Base-by-base conservation (phyloP, 2,113 vertebrate genomes). In the Chascanopsetta lugubris region DNA sequence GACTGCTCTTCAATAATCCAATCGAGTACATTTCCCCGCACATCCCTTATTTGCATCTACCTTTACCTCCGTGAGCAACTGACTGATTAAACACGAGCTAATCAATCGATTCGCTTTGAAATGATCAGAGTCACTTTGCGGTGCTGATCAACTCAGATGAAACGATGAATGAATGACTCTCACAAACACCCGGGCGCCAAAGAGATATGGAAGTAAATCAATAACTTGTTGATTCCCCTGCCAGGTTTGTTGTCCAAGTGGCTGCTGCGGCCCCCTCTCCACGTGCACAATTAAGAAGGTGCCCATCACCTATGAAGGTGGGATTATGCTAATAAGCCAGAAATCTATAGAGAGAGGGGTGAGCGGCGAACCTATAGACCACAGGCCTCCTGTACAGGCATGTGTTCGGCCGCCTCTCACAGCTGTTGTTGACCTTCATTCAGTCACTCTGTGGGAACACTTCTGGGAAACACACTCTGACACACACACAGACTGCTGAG, bases 371-470 rank as follows among this genome's bases (percentile, higher is more conserved):
- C 32, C 18, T 51, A 25, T 54, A 45, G 51, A 40, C 0, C 0
- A 20, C 4, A 17, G 11, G 42, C 27, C 15, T 49, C n/a, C n/a
- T 38, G 40, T 25, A 5, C 2, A 1, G 48, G 43, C 27, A 8
- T 13, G 26, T 20, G 17, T 18, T 56, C 15, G 27, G 8, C 54
- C 34, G 25, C 43, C 34, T 25, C 53, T 47, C 54, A 20, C 63
- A 82, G 74, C 72, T 85, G 75, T 40, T 45, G 60, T 46, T 78
- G 51, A 61, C 36, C 45, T 50, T 71, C 11, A 27, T 18, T 2
- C 17, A 36, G 43, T 48, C 72, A 54, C 61, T 59, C 45, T 48
- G 8, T 29, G 8, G 13, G 2, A 27, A 61, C 6, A 30, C 48
- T 75, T 80, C 79, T 43, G 3, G 43, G 82, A 77, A 84, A 46